A percentile compares a stretch with the other conserved stretches of the same genome.
Conservation (phyloP, 1,140 invertebrate species). For the Zaprionus taronus region DNA sequence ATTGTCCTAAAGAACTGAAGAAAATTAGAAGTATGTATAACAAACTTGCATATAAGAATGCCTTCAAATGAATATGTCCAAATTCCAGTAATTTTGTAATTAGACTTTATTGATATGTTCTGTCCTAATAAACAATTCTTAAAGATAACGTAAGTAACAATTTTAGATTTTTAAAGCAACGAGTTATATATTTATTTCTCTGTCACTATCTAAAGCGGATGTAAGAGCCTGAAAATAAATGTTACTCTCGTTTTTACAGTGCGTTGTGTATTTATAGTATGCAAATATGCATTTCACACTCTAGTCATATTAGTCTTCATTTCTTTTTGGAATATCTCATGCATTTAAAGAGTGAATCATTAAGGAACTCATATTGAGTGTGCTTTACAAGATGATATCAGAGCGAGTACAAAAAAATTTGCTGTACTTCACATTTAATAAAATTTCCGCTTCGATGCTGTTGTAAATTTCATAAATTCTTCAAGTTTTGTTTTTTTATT, state of each 20-base stretch:
- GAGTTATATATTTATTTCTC: not conserved
- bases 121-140: not conserved
- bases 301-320: not conserved
- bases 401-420: not conserved
- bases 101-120: not conserved
- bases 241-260: not conserved
- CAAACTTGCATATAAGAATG: not conserved
- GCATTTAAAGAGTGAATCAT: not conserved
- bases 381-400: not conserved
- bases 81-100: not conserved
- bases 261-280: not conserved
- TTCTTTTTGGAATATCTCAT: not conserved
- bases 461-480: not conserved
- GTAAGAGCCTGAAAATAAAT: not conserved
- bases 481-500: not conserved
- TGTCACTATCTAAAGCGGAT: not conserved
- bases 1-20: not conserved
- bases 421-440: not conserved
- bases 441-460: not conserved
- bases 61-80: not conserved
- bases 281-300: not conserved
- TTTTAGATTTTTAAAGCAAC: not conserved
- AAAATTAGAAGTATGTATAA: not conserved
- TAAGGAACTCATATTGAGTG: not conserved
- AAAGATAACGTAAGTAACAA: not conserved